A percentile compares a stretch with the other conserved stretches of the same genome.
phyloP scores from a whole-genome alignment of 2,113 vertebrate genomes.

The Acanthisitta chloris region DNA sequence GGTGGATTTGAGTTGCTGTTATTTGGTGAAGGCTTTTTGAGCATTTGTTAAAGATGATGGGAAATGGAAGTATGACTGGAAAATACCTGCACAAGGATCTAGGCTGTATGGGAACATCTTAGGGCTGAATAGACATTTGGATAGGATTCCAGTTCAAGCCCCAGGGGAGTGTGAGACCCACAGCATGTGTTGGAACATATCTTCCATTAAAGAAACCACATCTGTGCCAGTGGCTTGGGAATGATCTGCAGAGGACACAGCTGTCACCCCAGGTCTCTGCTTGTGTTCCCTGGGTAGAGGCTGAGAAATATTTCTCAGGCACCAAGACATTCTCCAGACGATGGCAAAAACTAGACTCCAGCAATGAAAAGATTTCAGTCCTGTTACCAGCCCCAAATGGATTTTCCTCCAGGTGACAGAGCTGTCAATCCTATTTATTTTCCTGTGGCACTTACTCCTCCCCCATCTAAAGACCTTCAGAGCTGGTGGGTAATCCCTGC shows the following conservation, averaged over 20 bases:
- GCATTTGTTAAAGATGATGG: neutral
- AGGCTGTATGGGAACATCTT: neutral
- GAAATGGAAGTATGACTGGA: neutral
- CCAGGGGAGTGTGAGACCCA: neutral
- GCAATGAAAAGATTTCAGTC: neutral
- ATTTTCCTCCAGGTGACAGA: neutral
- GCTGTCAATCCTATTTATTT: neutral
- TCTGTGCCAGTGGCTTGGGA: neutral
- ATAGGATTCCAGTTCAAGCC: neutral
- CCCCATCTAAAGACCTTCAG: neutral
- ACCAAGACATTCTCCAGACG: neutral
- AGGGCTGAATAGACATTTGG: neutral
- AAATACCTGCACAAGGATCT: neutral
- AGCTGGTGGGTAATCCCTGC: neutral
- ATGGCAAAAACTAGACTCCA: neutral
- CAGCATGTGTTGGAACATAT: rapidly evolving
- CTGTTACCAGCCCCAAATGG: neutral
- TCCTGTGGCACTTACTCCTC: neutral
- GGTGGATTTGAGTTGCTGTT: neutral
- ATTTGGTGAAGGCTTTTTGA: neutral
- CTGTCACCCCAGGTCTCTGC: neutral
- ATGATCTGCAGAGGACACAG: neutral
- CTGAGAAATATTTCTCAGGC: neutral
- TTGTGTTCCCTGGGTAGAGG: neutral
- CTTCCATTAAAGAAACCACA: neutral